Base-by-base conservation (phyloP, 2,797 vertebrate species). In the Rhinella marina region DNA sequence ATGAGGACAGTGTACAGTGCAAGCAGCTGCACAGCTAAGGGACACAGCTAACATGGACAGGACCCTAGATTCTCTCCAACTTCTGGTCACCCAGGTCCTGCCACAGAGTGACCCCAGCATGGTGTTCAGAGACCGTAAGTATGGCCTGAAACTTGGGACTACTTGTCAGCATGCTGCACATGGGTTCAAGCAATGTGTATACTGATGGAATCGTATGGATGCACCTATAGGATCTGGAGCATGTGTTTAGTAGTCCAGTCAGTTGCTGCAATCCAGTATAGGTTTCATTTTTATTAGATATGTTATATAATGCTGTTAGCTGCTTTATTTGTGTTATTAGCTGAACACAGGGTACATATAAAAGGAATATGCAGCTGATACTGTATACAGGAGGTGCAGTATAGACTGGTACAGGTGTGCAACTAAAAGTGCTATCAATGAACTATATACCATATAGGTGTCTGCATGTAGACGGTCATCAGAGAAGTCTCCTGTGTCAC, bases 51-150 rank as follows among this genome's bases (percentile, higher is more conserved):
- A 91, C 90, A 94, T 94, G 93, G 93, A 94, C 91, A 93, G 92
- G 90, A 92, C 91, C 89, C 90, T 94, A 92, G 93, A 94, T 88
- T 93, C 93, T 85, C 90, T 93, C 90, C 93, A 92, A 87, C 92
- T 94, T 87, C 93, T 95, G 91, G 93, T 96, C 94, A 95, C 96
- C 56, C 94, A 93, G 90, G 91, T 91, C 78, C 90, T 97, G 90
- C 94, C 94, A 82, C 94, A 96, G 89, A 95, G 93, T 91, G 95
- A 97, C 91, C 94, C 92, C 5, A 92, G 94, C 84, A 90, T 92
- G 64, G 92, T 93, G 87, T 95, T 96, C 88, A 96, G 94, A 93
- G 96, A 98, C 93, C 93, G 96, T 98, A 94, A 98, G 97, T 98
- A 96, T 48, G 32, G 13, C 61, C 62, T 7, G 1, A 25, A 41